Base-by-base conservation (phyloP, 2,113 vertebrate species). In the Rhinoderma darwinii region DNA sequence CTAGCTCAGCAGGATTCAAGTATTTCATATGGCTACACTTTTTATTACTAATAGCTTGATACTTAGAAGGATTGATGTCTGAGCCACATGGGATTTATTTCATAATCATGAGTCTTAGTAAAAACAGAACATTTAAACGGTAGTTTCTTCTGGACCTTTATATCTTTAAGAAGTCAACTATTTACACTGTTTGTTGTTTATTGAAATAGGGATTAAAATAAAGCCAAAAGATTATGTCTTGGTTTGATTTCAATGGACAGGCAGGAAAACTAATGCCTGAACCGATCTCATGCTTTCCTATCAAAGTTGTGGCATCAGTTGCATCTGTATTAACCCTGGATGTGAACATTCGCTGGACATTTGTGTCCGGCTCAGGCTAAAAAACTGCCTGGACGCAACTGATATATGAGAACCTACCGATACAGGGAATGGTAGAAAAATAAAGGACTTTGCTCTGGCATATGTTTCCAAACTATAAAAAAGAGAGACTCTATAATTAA, bases 1-100 rank as follows among this genome's bases (percentile, higher is more conserved):
- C n/a, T 54, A 51, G 22, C 54, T 81, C 78, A 63, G 78, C 78
- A 81, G 78, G 78, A 61, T 61, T 61, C 37, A 39, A 81, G 51
- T 27, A 8, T 41, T 61, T 39, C 56, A 81, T 41, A 41, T 81
- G 32, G 68, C 68, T 72, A 80, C n/a, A 80, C 27, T 56, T 56
- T 56, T 35, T 37, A 54, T 37, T 11, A 80, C 50, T 54, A 54
- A 37, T 80, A 80, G 39, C 50, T 39, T 80, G 43, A 18, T 56
- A 51, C 51, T 80, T 54, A 59, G 27, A 51, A 11, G 77, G 2
- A 37, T 39, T 80, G 50, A 77, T 77, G n/a, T 77, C 44, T 72
- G 2, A 25, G 20, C 20, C 35, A 41, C 68, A 72, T 72, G 68
- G 68, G 68, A 72, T 35, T 2, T 1, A 39, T 37, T 30, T 70